Evolutionary conservation across 2,113 vertebrate species (phyloP), one percentile per base, ranked within the genome.

Genomic region (Actenoides hombroni): DNA sequence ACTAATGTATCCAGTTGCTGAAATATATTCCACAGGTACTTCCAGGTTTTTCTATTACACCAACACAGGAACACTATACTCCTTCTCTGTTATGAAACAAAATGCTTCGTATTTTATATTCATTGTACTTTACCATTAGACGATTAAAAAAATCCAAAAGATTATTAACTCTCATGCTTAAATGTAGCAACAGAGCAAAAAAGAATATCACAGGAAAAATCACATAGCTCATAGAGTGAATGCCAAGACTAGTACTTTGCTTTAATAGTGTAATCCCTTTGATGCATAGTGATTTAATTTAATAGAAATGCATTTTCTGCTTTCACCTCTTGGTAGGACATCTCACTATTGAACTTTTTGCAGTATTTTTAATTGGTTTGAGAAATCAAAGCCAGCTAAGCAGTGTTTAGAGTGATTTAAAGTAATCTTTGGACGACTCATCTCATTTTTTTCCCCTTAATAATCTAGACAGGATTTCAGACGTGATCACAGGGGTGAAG

Each of bases 211-310:
- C 35, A 63, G 46, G 78, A 53, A 82, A 68, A 78, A 69, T 83
- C 61, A 40, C 10, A 23, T 12, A 70, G 48, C 28, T 78, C 40
- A 39, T 35, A 60, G 35, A 70, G 31, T 40, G 49, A 89, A 83
- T 56, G 31, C 78, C 24, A 75, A 67, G 40, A 65, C 79, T 64
- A 83, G 44, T 69, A 21, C 82, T 92, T 83, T 69, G 60, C 76
- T 89, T 95, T 88, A 86, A 23, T 65, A 91, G 9, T 60, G 39
- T 83, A 83, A 86, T 86, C 53, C 49, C 92, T 95, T 89, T 94
- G 89, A 94, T 86, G 81, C 29, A 37, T 75, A 89, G 75, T 79
- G 59, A 54, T 88, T 93, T 85, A 82, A 86, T 91, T 91, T 92
- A 79, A 92, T 89, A 65, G 67, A 79, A 95, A 83, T 83, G 60